Evolutionary conservation across 2,113 vertebrate genomes (phyloP).

Genomic region (Pagrus major): DNA sequence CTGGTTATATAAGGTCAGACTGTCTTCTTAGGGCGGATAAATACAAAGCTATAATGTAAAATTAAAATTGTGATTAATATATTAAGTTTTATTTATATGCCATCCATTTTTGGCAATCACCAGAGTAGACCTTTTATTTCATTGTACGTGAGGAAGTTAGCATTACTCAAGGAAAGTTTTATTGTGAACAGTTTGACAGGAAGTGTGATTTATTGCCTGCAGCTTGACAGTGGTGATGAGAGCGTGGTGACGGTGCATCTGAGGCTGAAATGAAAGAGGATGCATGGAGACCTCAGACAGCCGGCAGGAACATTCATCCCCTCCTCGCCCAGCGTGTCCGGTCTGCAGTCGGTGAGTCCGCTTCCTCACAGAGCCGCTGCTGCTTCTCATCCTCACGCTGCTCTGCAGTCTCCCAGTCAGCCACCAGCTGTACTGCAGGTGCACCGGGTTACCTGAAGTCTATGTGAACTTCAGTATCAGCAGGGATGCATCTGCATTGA

Average conservation of each 20-base stretch:
- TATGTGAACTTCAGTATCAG: conserved; percentile 62
- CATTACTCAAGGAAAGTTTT: conserved; percentile 19
- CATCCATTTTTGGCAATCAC: no score
- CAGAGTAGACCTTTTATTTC: no score
- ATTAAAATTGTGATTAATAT: no score
- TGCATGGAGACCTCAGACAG: conserved; percentile 38
- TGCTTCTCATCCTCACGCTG: not conserved
- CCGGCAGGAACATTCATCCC: not conserved
- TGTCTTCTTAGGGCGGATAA: no score
- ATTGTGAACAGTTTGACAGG: conserved; percentile 49
- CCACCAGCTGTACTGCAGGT: conserved; percentile 62
- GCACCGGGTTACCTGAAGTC: conserved; percentile 53
- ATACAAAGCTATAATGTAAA: no score
- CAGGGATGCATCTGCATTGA: conserved; percentile 57
- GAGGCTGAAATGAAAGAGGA: conserved; percentile 16
- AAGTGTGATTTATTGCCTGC: not conserved
- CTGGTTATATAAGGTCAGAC: no score
- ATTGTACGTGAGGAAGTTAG: no score
- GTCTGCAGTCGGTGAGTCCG: conserved; percentile 52
- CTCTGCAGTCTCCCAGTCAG: conserved; percentile 33
- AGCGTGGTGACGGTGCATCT: conserved; percentile 45
- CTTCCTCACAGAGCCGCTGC: not conserved
- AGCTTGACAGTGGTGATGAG: conserved; percentile 17
- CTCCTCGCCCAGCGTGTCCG: not conserved
- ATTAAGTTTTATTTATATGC: no score